Evolutionary conservation across 2,888 invertebrate genomes (phyloP).

Genomic region (Apocheima hispidaria): DNA sequence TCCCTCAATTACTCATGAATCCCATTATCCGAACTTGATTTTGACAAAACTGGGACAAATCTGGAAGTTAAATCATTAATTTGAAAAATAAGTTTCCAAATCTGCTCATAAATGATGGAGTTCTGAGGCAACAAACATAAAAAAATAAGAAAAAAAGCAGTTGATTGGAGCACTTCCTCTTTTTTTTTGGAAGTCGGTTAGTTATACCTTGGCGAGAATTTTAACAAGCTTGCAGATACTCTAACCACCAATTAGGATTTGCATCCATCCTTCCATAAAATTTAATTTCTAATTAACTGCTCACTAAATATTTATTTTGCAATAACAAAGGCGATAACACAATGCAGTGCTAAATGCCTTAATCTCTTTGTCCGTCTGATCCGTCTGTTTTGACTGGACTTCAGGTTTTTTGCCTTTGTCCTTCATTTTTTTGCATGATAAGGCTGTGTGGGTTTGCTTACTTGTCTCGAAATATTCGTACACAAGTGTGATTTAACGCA

Average conservation of each 20-base stretch:
- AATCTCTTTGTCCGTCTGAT: constrained; percentile 29
- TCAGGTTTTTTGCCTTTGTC: constrained; percentile 33
- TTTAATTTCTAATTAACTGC: not conserved
- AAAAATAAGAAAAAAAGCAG: too few species aligned
- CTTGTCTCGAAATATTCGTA: not conserved
- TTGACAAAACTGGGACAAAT: too few species aligned
- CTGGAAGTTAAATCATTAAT: too few species aligned
- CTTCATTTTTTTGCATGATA: constrained; percentile 29
- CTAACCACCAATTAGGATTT: not conserved
- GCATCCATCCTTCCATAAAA: not conserved
- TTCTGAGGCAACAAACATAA: too few species aligned
- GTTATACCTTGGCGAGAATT: too few species aligned
- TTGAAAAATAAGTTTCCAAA: too few species aligned
- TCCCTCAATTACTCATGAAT: too few species aligned
- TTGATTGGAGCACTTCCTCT: too few species aligned
- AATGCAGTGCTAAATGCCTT: constrained; percentile 27
- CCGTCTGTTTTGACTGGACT: constrained; percentile 42
- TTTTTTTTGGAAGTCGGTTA: too few species aligned
- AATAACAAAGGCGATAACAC: not conserved
- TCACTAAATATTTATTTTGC: constrained; percentile 1
- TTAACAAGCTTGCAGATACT: not conserved
- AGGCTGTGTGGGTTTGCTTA: constrained; percentile 32
- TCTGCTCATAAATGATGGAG: too few species aligned
- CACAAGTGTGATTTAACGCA: not conserved
- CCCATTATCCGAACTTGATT: too few species aligned